Evolutionary conservation across 2,113 vertebrate species (phyloP).

Genomic region (Glaucidium brasilianum): DNA sequence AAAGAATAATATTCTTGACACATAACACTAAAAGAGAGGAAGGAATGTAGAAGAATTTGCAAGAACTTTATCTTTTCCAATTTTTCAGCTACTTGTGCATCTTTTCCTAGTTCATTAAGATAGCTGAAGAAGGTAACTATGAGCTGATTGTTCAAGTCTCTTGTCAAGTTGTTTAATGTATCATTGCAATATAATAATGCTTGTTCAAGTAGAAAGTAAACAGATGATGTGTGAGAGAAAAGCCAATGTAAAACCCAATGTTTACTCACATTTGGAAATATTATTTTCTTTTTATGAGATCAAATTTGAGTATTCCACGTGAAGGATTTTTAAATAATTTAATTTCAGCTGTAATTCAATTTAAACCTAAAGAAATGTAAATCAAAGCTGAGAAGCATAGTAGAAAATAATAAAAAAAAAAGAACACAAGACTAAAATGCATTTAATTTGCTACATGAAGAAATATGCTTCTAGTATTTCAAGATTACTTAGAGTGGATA

Average conservation of each 20-base stretch:
- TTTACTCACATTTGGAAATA: not conserved
- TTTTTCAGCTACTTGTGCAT: not conserved
- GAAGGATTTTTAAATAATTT: not conserved
- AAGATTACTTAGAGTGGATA: not conserved
- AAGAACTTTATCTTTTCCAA: rapidly evolving
- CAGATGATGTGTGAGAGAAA: not conserved
- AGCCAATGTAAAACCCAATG: not conserved
- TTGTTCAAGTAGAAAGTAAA: conserved; percentile 9
- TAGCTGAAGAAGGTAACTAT: not conserved
- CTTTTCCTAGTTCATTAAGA: not conserved
- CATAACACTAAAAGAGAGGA: not conserved
- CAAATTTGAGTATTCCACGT: not conserved
- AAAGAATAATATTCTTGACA: not conserved
- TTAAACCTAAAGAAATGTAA: not conserved
- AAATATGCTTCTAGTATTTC: not conserved
- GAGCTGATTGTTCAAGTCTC: not conserved
- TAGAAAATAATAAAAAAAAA: not conserved
- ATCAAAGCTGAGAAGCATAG: not conserved
- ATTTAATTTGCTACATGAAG: not conserved
- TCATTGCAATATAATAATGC: not conserved
- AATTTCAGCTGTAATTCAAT: not conserved
- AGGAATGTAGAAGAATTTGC: not conserved
- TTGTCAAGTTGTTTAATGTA: not conserved
- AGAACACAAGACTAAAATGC: not conserved
- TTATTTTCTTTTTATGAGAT: not conserved